Evolutionary conservation across 1,140 invertebrate genomes (phyloP), one percentile per base, ranked within the genome.

Genomic region (Aphidius ervi): DNA sequence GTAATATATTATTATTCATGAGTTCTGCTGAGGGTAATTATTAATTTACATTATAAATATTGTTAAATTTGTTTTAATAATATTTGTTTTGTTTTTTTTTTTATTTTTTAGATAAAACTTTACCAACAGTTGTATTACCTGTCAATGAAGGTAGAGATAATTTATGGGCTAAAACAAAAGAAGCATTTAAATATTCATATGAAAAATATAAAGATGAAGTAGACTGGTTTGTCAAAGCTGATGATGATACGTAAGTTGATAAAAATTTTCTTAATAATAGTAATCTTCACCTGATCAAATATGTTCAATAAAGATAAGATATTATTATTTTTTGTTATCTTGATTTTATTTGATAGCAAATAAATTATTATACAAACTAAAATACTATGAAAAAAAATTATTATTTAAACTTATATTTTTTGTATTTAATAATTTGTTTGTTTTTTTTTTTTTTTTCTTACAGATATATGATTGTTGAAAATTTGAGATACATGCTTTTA

Each of bases 101-200:
- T 52, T 54, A 57, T 6, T 66, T 65, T 67, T 7, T 69, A 90
- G 90, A 93, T 73, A 63, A 75, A 9, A 82, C 81, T 45, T 74
- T 92, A 59, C 88, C 88, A 43, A 73, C 88, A 4, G 78, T 93
- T 40, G 85, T 85, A n/a, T 71, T 93, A 49, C 85, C 87, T 47
- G 90, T 97, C 0, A 79, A 84, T 9, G 96, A 98, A 76, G 95
- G 95, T 4, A 82, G 95, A 52, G 85, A 97, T 65, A 88, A 92
- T 73, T 80, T 98, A 6, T 98, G 95, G 93, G 92, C 87, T n/a
- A 98, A 98, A 81, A 98, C 95, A 0, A 95, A 95, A 79, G 88
- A 89, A 70, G 94, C 94, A 0, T 98, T 97, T 76, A 86, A 88
- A 71, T 93, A 95, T 71, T 84, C 93, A 31, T 94, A 94, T 69